Percentiles rank a stretch among this genome's conserved stretches.
phyloP scores from a whole-genome alignment of 2,797 vertebrate genomes.

The Acanthopagrus latus region DNA sequence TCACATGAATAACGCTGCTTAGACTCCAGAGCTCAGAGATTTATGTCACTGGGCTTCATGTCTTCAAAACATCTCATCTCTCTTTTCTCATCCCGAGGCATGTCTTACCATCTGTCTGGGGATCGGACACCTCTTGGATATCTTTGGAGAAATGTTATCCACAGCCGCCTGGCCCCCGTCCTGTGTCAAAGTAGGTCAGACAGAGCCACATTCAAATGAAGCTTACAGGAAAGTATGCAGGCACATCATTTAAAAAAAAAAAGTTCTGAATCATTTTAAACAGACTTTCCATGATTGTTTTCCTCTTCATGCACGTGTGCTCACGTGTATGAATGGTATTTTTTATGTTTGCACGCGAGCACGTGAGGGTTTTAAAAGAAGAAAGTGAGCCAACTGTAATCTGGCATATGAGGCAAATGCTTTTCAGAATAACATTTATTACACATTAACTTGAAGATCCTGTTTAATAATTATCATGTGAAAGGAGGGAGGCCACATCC shows the following conservation, averaged over 20 bases:
- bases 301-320: not conserved
- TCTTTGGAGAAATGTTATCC: conserved; percentile 80
- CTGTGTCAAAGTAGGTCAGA: conserved; percentile 74
- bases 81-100: not conserved
- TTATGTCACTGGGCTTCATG: not conserved
- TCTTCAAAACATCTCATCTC: not conserved
- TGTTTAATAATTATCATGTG: conserved; percentile 34
- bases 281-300: not conserved
- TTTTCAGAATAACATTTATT: not conserved
- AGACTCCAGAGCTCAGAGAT: not conserved
- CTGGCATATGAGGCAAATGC: conserved; percentile 15
- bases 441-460: conserved; percentile 58
- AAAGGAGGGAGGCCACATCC: conserved; percentile 16
- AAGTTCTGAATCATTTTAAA: not conserved
- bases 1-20: not conserved
- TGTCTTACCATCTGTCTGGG: conserved; percentile 81
- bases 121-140: conserved; percentile 76
- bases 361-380: not conserved
- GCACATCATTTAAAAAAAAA: not conserved
- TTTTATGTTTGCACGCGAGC: not conserved
- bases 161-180: conserved; percentile 71
- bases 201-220: conserved; percentile 40
- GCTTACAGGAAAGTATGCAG: not conserved
- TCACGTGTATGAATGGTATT: not conserved
- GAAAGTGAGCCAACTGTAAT: not conserved